A percentile compares a stretch with the other conserved stretches of the same genome.
These are phyloP conservation scores for Podocnemis expansa DNA, from an alignment of 2,113 vertebrate genomes.

Conservation along the genomic window DNA sequence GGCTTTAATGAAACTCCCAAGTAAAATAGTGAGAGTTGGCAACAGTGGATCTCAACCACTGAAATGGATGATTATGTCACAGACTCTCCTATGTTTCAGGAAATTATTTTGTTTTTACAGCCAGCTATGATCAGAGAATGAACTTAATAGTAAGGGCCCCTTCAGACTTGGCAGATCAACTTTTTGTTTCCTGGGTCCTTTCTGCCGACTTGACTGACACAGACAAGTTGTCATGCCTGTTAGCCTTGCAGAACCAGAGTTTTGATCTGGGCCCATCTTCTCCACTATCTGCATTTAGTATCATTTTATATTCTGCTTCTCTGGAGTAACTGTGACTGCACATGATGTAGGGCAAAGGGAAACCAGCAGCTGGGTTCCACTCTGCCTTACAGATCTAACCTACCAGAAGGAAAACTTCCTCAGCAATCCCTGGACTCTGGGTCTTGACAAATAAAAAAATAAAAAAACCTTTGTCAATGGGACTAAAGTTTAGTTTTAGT, in stretches of 20 bases:
- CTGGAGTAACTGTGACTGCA: background rate
- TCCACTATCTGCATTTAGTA: background rate
- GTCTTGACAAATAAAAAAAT: background rate
- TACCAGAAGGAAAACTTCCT: background rate
- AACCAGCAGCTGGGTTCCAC: background rate
- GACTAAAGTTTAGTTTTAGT: background rate
- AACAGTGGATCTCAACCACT: background rate
- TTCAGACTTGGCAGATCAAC: background rate
- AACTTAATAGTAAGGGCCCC: background rate
- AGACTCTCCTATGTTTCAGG: background rate
- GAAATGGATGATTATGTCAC: background rate
- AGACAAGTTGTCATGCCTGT: background rate
- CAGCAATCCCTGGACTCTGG: background rate
- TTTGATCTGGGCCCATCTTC: background rate
- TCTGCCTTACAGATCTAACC: background rate
- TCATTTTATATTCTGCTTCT: background rate
- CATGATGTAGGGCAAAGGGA: background rate
- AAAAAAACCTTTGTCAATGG: background rate
- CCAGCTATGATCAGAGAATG: background rate
- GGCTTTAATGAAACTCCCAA: background rate
- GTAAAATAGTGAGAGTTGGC: background rate
- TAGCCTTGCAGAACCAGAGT: background rate
- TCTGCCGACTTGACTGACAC: background rate
- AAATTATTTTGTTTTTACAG: background rate
- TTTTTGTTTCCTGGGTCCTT: background rate